Base-by-base conservation (phyloP, 2,797 vertebrate genomes). In the Epinephelus malabaricus region DNA sequence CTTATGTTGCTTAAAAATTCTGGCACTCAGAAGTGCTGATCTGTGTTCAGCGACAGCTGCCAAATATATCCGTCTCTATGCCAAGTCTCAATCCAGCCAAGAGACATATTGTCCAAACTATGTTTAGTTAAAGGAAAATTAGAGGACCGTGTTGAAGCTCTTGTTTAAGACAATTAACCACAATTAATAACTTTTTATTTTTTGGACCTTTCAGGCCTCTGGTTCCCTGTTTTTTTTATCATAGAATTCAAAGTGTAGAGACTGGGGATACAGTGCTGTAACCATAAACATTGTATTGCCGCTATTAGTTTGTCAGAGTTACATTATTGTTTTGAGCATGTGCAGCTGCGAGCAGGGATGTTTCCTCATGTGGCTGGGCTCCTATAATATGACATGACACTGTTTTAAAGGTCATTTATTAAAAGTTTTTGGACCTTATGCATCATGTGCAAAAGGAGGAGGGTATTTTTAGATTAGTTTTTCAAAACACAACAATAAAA, bases 51-150 rank as follows among this genome's bases (percentile, higher is more conserved):
- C 23, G 10, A 56, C 3, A 5, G 63, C 82, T 76, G 79, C 79
- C 79, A 86, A 83, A 72, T 27, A 34, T 60, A 47, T 55, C 38
- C 1, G 4, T 73, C 58, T 27, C 56, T 25, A 13, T 58, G 69
- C 68, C 68, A 79, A 76, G 60, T 69, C 64, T 46, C 23, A 25
- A 34, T 69, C 30, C 47, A 69, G 80, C 77, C 77, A 78, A 75
- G 23, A 75, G 43, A 49, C 54, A 62, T 49, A 40, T 25, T 67
- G 70, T 53, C 54, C 18, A 72, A 69, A 67, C 40, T 19, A 17
- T 58, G 58, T 64, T 72, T 43, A 51, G 27, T 67, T 56, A 51
- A 77, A 71, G 47, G 15, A 17, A 38, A 60, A 72, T 54, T 34
- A 78, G 76, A 79, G 34, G 1, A 53, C 25, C 40, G 46, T 59